These are phyloP conservation scores for Philotrypesis tridentata DNA, from an alignment of 1,140 invertebrate species.

Conservation along the genomic window DNA sequence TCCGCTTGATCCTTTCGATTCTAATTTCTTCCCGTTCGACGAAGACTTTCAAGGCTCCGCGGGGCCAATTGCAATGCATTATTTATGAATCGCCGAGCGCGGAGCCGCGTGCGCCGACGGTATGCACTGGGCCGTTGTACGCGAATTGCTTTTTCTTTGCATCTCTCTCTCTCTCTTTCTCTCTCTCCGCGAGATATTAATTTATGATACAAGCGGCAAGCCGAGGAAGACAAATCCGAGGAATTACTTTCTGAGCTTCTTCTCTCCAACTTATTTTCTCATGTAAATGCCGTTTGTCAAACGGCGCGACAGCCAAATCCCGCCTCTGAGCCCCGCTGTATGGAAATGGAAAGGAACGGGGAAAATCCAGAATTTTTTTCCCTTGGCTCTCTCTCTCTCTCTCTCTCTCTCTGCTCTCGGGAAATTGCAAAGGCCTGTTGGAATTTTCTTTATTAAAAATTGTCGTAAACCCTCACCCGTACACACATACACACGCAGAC, in stretches of 20 bases:
- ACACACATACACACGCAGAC: too few species aligned
- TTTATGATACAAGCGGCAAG: not conserved
- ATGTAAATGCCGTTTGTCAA: conserved; percentile 67
- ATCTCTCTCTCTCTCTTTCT: too few species aligned
- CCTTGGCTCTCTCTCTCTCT: too few species aligned
- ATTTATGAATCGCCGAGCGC: conserved; percentile 34
- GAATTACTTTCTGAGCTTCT: conserved; percentile 59
- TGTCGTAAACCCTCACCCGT: too few species aligned
- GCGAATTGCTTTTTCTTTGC: not conserved
- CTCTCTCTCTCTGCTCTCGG: too few species aligned
- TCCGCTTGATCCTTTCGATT: conserved; percentile 54
- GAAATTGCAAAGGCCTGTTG: too few species aligned
- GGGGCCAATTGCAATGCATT: conserved; percentile 27
- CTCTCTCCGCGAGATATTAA: conserved; percentile 10
- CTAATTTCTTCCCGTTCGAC: conserved; percentile 41
- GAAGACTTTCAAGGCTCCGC: not conserved
- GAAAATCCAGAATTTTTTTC: conserved; percentile 31
- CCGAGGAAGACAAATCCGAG: not conserved
- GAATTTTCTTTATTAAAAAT: too few species aligned
- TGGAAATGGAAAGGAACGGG: conserved; percentile 27
- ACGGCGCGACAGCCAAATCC: conserved; percentile 41
- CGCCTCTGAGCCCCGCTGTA: conserved; percentile 19
- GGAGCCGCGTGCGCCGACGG: too few species aligned
- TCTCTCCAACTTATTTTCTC: conserved; percentile 60
- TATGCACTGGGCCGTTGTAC: not conserved